Evolutionary conservation across 2,888 invertebrate species (phyloP).

Genomic region (Xiphydria camelus): DNA sequence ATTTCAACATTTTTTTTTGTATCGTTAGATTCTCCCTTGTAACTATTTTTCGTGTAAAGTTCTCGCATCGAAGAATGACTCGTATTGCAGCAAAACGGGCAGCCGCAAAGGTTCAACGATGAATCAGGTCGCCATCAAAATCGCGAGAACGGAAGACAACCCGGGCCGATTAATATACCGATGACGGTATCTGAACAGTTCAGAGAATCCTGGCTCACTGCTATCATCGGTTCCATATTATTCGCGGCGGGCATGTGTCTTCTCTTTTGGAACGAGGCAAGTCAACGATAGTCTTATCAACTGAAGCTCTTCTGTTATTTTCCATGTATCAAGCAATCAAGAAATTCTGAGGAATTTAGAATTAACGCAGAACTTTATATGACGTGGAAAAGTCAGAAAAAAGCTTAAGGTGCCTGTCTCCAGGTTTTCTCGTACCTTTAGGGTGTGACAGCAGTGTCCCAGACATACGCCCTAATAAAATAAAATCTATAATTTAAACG

Average conservation of each 20-base stretch:
- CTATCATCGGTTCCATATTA: slow-evolving; percentile 69
- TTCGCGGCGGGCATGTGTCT: slow-evolving; percentile 71
- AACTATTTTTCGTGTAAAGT: too few relatives aligned
- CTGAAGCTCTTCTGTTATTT: not conserved
- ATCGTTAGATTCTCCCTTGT: too few relatives aligned
- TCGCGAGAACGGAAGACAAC: slow-evolving; percentile 28
- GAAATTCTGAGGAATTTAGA: slow-evolving; percentile 10
- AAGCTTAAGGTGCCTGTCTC: too few relatives aligned
- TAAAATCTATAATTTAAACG: too few relatives aligned
- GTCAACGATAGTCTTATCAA: slow-evolving; percentile 8
- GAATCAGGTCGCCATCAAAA: slow-evolving; percentile 29
- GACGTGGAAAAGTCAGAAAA: not conserved
- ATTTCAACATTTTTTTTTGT: too few relatives aligned
- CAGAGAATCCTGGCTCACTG: slow-evolving; percentile 73
- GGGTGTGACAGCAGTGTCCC: too few relatives aligned
- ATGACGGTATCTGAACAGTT: slow-evolving; percentile 62
- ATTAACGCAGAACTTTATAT: slow-evolving; percentile 10
- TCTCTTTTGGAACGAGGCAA: slow-evolving; percentile 85
- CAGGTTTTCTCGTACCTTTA: too few relatives aligned
- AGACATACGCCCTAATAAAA: too few relatives aligned
- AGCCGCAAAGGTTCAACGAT: slow-evolving; percentile 29
- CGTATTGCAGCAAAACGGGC: slow-evolving; percentile 38
- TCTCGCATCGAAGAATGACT: too few relatives aligned
- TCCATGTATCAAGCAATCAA: not conserved
- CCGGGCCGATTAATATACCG: slow-evolving; percentile 30